Conservation (phyloP, 92 coral and sea anemone species). For the Phenganax marumi region DNA sequence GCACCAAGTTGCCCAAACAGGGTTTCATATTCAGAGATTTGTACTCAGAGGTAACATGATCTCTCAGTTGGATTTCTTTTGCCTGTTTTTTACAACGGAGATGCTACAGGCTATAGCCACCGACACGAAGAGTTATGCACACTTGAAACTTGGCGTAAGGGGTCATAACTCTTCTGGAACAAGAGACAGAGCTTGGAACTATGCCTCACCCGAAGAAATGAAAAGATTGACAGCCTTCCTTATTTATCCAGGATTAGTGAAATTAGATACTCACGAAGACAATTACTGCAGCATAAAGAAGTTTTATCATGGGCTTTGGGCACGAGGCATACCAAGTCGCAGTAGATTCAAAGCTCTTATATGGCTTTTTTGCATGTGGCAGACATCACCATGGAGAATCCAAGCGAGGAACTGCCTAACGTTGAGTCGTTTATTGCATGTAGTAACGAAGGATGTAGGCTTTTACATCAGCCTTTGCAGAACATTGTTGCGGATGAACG, state of each 20-base stretch:
- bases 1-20: conserved; percentile 9
- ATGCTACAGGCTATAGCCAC: not conserved
- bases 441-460: conserved; percentile 17
- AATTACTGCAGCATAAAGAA: not conserved
- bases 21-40: not conserved
- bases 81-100: not conserved
- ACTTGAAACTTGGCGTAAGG: not conserved
- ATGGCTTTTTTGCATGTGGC: not conserved
- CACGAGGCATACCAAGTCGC: not conserved
- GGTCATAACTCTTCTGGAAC: not conserved
- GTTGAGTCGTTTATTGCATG: conserved; percentile 14
- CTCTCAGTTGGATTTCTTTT: not conserved
- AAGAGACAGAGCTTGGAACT: not conserved
- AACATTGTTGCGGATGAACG: conserved; percentile 24
- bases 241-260: not conserved
- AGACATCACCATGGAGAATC: not conserved
- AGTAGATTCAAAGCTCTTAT: not conserved
- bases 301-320: conserved; percentile 9
- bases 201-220: not conserved
- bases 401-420: not conserved
- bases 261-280: not conserved
- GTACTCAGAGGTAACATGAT: not conserved
- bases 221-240: not conserved
- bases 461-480: conserved; percentile 33
- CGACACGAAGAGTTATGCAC: not conserved